phyloP scores from a whole-genome alignment of 2,888 invertebrate species.

The Rhagonycha fulva region DNA sequence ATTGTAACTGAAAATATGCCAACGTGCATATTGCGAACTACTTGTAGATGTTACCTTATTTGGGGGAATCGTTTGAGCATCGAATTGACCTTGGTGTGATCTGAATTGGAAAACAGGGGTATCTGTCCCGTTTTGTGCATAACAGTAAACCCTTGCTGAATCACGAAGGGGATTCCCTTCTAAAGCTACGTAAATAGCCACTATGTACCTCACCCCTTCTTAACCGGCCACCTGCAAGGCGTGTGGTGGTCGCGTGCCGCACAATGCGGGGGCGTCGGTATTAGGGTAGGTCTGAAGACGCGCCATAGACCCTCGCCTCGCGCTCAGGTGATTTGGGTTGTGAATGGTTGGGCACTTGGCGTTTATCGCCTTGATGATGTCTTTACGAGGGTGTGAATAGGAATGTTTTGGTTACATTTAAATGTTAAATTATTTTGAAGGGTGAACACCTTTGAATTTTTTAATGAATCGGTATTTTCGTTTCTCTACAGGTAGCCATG shows the following conservation, averaged over 20 bases:
- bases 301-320: conserved; percentile 29
- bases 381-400: conserved; percentile 18
- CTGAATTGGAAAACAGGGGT: conserved; percentile 24
- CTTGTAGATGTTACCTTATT: conserved; percentile 1
- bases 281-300: conserved; percentile 37
- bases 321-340: conserved; percentile 33
- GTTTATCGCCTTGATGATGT: conserved; percentile 30
- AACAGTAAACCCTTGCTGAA: conserved; percentile 28
- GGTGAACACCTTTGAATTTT: not conserved
- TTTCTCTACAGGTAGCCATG: not conserved
- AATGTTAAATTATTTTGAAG: conserved; percentile 14
- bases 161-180: conserved; percentile 32
- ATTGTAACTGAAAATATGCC: not conserved
- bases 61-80: not conserved
- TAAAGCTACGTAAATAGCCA: conserved; percentile 34
- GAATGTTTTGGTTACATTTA: conserved; percentile 16
- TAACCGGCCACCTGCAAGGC: conserved; percentile 38
- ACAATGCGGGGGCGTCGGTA: conserved; percentile 35
- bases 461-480: not conserved
- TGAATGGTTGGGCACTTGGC: conserved; percentile 30
- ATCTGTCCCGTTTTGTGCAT: conserved; percentile 8
- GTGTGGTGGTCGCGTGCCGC: conserved; percentile 43
- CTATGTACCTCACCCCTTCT: conserved; percentile 36
- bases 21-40: not conserved
- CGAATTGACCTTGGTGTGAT: conserved; percentile 18